Evolutionary conservation across 2,888 invertebrate genomes (phyloP), one percentile per base, ranked within the genome.

Genomic region (Lordiphosa fenestrarum): DNA sequence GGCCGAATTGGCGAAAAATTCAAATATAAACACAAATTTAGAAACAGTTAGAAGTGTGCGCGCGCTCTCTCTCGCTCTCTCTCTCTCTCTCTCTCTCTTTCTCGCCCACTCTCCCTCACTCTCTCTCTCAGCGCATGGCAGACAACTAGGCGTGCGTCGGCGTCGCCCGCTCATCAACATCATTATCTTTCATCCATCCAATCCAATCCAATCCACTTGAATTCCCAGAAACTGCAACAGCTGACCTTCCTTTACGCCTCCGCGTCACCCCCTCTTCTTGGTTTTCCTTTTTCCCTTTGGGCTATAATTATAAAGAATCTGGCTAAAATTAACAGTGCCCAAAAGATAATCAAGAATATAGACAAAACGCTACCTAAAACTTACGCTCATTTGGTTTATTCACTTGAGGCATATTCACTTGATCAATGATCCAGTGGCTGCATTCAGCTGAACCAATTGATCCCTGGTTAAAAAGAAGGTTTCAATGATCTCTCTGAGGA

Each of bases 11-110:
- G 72, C 83, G 80, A 80, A 78, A 75, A 75, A 78, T 69, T 78
- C 80, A 75, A 83, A 81, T 71, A 81, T 76, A 77, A 77, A 71
- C 73, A 81, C 84, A 73, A 71, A 55, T 73, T 77, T 77, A 77
- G 77, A 77, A 71, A 81, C 71, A 65, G 70, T 84, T 66, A 80
- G 46, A 51, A 47, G 48, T 38, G 15, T 38, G 50, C 33, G 25
- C 37, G 51, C n/a, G 7, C 50, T 12, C 25, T 33, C 53, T 12
- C 12, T 12, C 19, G 44, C 37, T 33, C 30, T n/a, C 47, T 10
- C 36, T 21, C 37, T 35, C 37, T 15, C n/a, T 48, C 30, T 40
- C 36, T 39, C 39, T 30, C 21, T 6, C 30, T 15, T 19, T 42
- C 13, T n/a, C 25, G 6, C 23, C 13, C 15, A 42, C 44, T 21